Evolutionary conservation across 2,113 vertebrate genomes (phyloP), one percentile per base, ranked within the genome.

Genomic region (Laterallus jamaicensis): DNA sequence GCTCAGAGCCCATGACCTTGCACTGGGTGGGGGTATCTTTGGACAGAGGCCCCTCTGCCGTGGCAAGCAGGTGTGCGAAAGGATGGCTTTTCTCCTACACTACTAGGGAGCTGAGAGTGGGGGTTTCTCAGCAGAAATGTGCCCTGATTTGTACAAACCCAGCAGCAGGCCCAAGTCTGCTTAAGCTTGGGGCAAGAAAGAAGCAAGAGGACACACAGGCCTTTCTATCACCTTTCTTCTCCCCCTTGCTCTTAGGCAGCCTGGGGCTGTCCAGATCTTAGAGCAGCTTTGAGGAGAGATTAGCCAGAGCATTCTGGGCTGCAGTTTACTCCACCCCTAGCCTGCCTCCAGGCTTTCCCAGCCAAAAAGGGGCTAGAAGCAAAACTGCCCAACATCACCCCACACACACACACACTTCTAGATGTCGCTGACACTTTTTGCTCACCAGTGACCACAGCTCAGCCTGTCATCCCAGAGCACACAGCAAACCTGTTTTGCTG

Each of bases 191-290:
- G 28, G 66, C 42, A 66, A 69, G 64, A 62, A 44, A 75, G 68
- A 63, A 81, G 49, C 76, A 78, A 44, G 80, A 93, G 40, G 66
- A 82, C 76, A 79, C 70, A 55, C 55, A 87, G 70, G 74, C 74
- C 88, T 94, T 87, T 92, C 62, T 73, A 15, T 81, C 84, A 92
- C 90, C 92, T 94, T 88, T 91, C 73, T 28, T 93, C 64, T 90
- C 93, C 86, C 55, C 19, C 44, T 84, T 89, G 58, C 71, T 67
- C 74, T 77, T 16, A 42, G 81, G 83, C 54, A 92, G 83, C 84
- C 77, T 67, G 83, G 20, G 88, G 86, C 92, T 89, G 66, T 66
- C 62, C 25, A 9, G 62, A 50, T 62, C 90, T 78, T 28, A 47
- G 12, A 86, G 42, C 39, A 63, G 58, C 63, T 91, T 55, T 88